phyloP scores from a whole-genome alignment of 2,797 vertebrate genomes.

The Cryptoprocta ferox region DNA sequence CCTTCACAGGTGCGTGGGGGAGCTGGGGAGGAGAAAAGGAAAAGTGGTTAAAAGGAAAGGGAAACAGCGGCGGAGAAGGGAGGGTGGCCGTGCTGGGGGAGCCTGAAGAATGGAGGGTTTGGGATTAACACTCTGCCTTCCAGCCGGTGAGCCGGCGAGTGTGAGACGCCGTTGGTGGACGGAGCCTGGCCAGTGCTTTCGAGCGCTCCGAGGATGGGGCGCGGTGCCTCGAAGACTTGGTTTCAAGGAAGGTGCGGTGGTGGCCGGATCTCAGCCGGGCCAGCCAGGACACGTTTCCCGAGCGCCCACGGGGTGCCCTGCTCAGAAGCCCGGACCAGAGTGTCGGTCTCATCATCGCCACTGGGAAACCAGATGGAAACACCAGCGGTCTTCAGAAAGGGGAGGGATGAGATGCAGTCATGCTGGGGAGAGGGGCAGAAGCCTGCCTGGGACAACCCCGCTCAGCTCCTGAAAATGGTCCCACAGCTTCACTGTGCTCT shows the following conservation, averaged over 20 bases:
- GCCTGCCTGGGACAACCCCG: neutral
- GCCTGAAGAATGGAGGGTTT: no score
- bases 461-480: neutral
- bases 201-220: fast-evolving
- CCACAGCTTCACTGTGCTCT: neutral
- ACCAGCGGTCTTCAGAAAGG: neutral
- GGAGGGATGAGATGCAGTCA: neutral
- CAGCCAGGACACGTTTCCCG: neutral
- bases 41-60: neutral
- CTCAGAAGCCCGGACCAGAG: no score
- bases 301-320: neutral
- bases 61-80: fast-evolving
- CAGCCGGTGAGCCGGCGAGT: fast-evolving
- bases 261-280: neutral
- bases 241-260: neutral
- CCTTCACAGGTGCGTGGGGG: neutral
- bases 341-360: neutral
- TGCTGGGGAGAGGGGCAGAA: neutral
- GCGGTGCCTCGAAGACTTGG: fast-evolving
- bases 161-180: fast-evolving
- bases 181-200: fast-evolving
- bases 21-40: neutral
- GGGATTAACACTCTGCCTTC: no score
- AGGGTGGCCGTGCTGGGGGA: neutral
- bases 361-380: neutral